Conservation (phyloP, 1,140 invertebrate species). For the Caerostris extrusa region DNA sequence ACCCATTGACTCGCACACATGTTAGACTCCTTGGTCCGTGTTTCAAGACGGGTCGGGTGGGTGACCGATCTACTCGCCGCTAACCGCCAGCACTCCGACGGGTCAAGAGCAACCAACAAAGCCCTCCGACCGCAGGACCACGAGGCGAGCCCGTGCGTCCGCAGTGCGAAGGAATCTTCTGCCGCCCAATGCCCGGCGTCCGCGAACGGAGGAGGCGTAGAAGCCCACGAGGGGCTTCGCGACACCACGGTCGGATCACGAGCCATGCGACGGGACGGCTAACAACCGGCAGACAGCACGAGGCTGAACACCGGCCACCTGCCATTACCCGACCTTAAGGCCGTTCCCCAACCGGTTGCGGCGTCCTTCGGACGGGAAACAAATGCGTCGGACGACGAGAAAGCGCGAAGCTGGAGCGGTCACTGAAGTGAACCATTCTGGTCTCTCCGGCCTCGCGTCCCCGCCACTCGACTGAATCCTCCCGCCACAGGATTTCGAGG, state of each 20-base stretch:
- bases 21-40: slow-evolving; percentile 96
- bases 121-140: slow-evolving; percentile 84
- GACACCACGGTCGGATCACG: neutral
- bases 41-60: slow-evolving; percentile 81
- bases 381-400: neutral
- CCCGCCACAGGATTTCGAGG: neutral
- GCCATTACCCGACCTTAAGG: neutral
- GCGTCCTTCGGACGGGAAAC: neutral
- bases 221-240: neutral
- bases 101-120: slow-evolving; percentile 80
- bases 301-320: neutral
- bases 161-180: slow-evolving; percentile 79
- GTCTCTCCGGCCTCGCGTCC: neutral
- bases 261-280: slow-evolving; percentile 1
- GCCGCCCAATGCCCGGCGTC: neutral
- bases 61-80: slow-evolving; percentile 62
- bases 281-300: neutral
- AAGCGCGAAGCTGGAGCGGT: neutral
- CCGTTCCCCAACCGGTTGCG: neutral
- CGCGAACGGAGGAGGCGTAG: neutral
- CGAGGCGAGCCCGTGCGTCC: slow-evolving; percentile 90
- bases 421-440: neutral
- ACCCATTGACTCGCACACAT: slow-evolving; percentile 88
- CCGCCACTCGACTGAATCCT: neutral
- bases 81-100: neutral